These are phyloP conservation scores for Drosophila malerkotliana DNA, from an alignment of 1,140 invertebrate species.

Conservation along the genomic window DNA sequence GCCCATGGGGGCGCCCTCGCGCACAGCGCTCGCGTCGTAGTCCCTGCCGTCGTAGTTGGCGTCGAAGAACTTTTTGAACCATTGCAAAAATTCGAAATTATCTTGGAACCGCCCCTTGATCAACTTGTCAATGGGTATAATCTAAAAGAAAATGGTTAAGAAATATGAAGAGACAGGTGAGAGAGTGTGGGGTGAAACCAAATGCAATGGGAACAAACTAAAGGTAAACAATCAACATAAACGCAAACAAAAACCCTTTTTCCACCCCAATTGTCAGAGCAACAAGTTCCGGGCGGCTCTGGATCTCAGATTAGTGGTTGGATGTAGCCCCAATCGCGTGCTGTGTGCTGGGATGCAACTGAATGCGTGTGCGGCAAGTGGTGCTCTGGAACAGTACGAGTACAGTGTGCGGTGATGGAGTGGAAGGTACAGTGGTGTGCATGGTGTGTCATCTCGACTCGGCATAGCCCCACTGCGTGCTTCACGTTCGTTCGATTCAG, in stretches of 20 bases:
- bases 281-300: neutral
- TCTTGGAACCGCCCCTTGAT: constrained; percentile 98
- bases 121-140: constrained; percentile 94
- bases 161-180: constrained; percentile 68
- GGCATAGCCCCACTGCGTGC: constrained; percentile 26
- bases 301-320: constrained; percentile 14
- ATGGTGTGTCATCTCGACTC: constrained; percentile 15
- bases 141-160: constrained; percentile 87
- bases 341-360: constrained; percentile 28
- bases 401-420: constrained; percentile 15
- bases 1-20: constrained; percentile 93
- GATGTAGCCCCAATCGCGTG: constrained; percentile 13
- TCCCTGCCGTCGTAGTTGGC: constrained; percentile 97
- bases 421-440: constrained; percentile 6
- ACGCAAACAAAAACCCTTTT: constrained; percentile 10
- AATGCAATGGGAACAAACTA: constrained; percentile 35
- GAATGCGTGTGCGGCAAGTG: constrained; percentile 21
- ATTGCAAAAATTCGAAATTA: constrained; percentile 99
- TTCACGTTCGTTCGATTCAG: constrained; percentile 47
- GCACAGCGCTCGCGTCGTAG: constrained; percentile 94
- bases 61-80: constrained; percentile 99
- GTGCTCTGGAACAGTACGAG: constrained; percentile 8
- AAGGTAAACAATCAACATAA: constrained; percentile 18
- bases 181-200: constrained; percentile 50
- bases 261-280: neutral